Base-by-base conservation (phyloP, 2,888 invertebrate genomes). In the Dascillus cervinus region DNA sequence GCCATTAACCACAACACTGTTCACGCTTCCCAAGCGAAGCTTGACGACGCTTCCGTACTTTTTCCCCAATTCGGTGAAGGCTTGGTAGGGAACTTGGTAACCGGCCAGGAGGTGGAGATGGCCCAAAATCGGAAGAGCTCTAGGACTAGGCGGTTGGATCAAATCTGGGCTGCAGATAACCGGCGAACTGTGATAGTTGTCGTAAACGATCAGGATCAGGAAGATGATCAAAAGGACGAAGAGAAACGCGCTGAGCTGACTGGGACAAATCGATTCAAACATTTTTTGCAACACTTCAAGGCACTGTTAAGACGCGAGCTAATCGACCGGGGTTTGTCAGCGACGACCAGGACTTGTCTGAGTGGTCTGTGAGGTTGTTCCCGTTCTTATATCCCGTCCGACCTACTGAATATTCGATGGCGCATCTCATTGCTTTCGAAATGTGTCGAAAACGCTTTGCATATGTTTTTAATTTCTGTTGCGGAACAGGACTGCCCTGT, bases 1-100 rank as follows among this genome's bases (percentile, higher is more conserved):
- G 5, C 72, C 75, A 48, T 73, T 74, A 10, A 77, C 69, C 37
- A 76, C 70, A 21, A 75, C 61, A 47, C 74, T 72, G 17, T 67
- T 65, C 8, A 73, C 66, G 21, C 62, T 65, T 5, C 77, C 77
- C 46, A 77, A 53, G 34, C 68, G 62, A n/a, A 77, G 49, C 36
- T 67, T 68, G 37, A 74, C 60, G 4, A 77, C 62, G 29, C 66
- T 60, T n/a, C 75, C 74, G 54, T 70, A 75, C 28, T 63, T 62
- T 40, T 60, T 60, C 15, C 66, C 66, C 17, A 77, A 57, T 11
- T 62, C 64, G 12, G 62, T 63, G 52, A 77, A 76, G 0, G 72
- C 75, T 48, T 75, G 70, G 52, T 74, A 76, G 0, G 76, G 76
- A 2, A 75, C 68, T 39, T 73, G 69, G 53, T 74, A 72, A 8